phyloP scores from a whole-genome alignment of 2,113 vertebrate species.

The Perognathus longimembris region DNA sequence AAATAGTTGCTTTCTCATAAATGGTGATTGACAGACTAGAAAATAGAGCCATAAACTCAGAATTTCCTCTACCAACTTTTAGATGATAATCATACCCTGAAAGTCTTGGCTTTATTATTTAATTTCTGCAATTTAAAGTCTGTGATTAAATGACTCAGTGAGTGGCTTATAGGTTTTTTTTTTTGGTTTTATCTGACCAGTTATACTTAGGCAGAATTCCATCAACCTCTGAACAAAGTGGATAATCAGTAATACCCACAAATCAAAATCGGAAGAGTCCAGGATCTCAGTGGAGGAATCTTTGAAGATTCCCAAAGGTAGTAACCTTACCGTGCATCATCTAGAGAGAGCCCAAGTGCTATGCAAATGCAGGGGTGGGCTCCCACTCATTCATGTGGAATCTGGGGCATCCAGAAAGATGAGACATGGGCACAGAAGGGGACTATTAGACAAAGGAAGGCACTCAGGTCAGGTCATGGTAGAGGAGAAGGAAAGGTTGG shows the following conservation, averaged over 20 bases:
- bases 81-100: neutral
- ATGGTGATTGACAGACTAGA: neutral
- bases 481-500: too few species aligned
- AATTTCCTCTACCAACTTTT: too few species aligned
- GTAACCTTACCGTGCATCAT: neutral
- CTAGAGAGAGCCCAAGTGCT: too few species aligned
- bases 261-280: neutral
- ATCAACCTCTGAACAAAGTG: neutral
- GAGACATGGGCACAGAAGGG: too few species aligned
- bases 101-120: neutral
- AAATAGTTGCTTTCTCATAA: neutral
- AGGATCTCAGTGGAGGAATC: neutral
- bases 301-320: neutral
- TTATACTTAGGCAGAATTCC: neutral
- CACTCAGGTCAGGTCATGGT: too few species aligned
- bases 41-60: neutral
- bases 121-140: too few species aligned
- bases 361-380: too few species aligned
- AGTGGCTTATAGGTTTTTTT: neutral
- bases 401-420: too few species aligned
- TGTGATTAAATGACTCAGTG: neutral
- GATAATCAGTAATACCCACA: neutral
- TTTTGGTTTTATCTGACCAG: too few species aligned
- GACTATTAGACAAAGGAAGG: too few species aligned
- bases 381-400: too few species aligned